Evolutionary conservation across 2,113 vertebrate species (phyloP), one percentile per base, ranked within the genome.

Genomic region (Alectura lathami): DNA sequence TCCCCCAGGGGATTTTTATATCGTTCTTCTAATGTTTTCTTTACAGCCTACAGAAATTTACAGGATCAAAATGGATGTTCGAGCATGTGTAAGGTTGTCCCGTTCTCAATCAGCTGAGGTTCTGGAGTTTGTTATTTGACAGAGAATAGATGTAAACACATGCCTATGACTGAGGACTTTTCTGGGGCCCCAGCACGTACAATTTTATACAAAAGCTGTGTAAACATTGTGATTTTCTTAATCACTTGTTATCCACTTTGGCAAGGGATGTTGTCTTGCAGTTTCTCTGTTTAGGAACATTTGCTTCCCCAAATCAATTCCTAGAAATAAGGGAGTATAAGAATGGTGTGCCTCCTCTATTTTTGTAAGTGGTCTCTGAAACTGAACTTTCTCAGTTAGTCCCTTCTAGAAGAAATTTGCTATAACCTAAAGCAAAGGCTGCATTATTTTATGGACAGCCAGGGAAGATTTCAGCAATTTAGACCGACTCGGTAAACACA

Each of bases 101-200:
- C n/a, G 8, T 85, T 82, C 34, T 54, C 18, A 47, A 78, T 77
- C 11, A 38, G 1, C 1, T 74, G 27, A 64, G n/a, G 7, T 54
- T 82, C 40, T 62, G 18, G 14, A 60, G 9, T 70, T 57, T 56
- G 40, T 5, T 40, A 32, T 40, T 36, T 86, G 42, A 8, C 27
- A 54, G 16, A 63, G 11, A 76, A 80, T 43, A 59, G 18, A 27
- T 38, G 11, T 30, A 56, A 62, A 62, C 29, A 24, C n/a, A 54
- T 29, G 50, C 32, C 56, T 43, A 36, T 4, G 24, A 30, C 27
- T 20, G 29, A 88, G 6, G 13, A 88, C 18, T 64, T 64, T 56
- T 1, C 1, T 11, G 7, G 6, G 4, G 9, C 4, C 17, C 4
- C 38, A 43, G 45, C 3, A 23, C 9, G 42, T 76, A 7, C 48